phyloP scores from a whole-genome alignment of 2,888 invertebrate genomes.

The Aricia artaxerxes region DNA sequence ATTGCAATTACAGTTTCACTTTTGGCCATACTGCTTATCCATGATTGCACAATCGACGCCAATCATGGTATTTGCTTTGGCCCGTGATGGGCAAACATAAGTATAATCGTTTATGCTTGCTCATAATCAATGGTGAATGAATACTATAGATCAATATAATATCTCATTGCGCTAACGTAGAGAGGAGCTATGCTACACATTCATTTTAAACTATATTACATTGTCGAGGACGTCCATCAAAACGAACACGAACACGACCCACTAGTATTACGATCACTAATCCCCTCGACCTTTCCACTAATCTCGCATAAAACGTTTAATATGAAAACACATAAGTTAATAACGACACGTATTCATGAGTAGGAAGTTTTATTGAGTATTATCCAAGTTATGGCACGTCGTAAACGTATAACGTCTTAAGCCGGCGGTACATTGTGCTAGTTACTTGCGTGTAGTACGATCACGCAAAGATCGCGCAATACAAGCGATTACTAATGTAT shows the following conservation, averaged over 20 bases:
- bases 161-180: no score
- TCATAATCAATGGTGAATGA: no score
- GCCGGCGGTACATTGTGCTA: background rate
- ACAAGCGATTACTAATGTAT: no score
- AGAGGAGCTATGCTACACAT: no score
- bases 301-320: constrained; percentile 1
- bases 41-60: no score
- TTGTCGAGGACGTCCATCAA: background rate
- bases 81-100: no score
- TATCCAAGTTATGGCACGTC: constrained; percentile 42
- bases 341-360: constrained; percentile 42
- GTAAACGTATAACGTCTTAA: constrained; percentile 45
- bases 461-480: no score
- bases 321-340: constrained; percentile 27
- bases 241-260: background rate
- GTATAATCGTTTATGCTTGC: no score
- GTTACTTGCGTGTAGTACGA: background rate
- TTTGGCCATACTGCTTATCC: no score
- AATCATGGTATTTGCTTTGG: no score
- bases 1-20: background rate
- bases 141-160: no score
- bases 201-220: background rate
- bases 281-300: constrained; percentile 4
- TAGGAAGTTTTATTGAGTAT: constrained; percentile 44
- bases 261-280: background rate